Evolutionary conservation across 1,140 invertebrate species (phyloP), one percentile per base, ranked within the genome.

Genomic region (Brachionus paranguensis): DNA sequence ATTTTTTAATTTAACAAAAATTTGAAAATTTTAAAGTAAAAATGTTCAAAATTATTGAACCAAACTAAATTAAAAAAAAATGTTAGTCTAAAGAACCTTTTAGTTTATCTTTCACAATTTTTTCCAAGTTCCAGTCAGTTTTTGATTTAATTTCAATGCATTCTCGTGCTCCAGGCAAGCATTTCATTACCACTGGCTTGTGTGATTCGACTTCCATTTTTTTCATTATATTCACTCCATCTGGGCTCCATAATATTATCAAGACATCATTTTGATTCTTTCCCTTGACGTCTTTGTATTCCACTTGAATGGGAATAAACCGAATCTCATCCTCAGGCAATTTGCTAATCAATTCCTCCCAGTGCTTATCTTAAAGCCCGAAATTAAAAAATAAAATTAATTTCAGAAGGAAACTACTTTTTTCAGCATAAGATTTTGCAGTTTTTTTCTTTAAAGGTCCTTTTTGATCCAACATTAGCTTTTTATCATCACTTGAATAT

Each of bases 131-230:
- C 37, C 33, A 81, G 20, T 81, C 53, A 2, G 24, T 17, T 81
- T 43, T 60, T 43, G 53, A 64, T 3, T 60, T 81, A 14, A 81
- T 27, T 5, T 12, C 43, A 14, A 81, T 27, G 12, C 64, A 81
- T 29, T 68, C 78, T 7, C 20, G 3, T 27, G 60, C 24, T 11
- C 78, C 78, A 37, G 37, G 53, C 20, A 81, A 47, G 37, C 78
- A 81, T 81, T 55, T 81, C n/a, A 64, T 17, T 17, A 81, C 27
- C 7, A 81, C 43, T 24, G 50, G 24, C 29, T 81, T 81, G 33
- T 81, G 78, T 20, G 37, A 64, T 10, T 81, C 78, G 27, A 64
- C n/a, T 81, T 81, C 78, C 78, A 81, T 81, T 64, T 43, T 81
- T 81, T 81, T 60, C 55, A 81, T 81, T 60, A 81, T 81, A 81